Conservation (phyloP, 2,888 invertebrate species). For the Eurytoma adleriae region DNA sequence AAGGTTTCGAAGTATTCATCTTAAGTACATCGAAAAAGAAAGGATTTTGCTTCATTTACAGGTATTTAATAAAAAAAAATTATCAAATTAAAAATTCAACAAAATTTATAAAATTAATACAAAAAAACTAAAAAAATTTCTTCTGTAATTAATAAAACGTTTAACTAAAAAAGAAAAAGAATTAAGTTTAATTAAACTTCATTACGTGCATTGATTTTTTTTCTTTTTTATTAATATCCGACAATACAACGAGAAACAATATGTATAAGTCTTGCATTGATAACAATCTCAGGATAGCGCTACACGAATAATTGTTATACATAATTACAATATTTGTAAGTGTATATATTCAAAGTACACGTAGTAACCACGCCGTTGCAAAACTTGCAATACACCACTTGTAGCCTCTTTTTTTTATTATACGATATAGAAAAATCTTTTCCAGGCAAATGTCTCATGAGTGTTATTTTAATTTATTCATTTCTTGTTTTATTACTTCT, state of each 20-base stretch:
- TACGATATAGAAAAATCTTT: conserved; percentile 57
- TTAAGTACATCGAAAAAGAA: neutral
- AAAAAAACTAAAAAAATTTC: neutral
- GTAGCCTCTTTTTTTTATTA: conserved; percentile 34
- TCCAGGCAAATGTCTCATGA: conserved; percentile 44
- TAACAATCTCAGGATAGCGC: conserved; percentile 68
- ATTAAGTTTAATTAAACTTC: conserved; percentile 44
- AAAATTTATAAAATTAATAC: neutral
- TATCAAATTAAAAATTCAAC: neutral
- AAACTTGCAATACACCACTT: conserved; percentile 50
- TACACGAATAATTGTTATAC: conserved; percentile 63
- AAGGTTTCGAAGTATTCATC: neutral
- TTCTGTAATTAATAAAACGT: neutral
- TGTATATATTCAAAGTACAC: conserved; percentile 58
- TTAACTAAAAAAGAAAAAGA: conserved; percentile 15
- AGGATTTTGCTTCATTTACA: neutral
- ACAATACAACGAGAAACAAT: conserved; percentile 72
- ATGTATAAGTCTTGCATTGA: conserved; percentile 70
- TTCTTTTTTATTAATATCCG: conserved; percentile 67
- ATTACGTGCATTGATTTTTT: conserved; percentile 39
- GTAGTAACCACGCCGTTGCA: conserved; percentile 55
- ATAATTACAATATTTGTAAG: conserved; percentile 58
- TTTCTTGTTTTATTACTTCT: conserved; percentile 19
- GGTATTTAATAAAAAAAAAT: too few species aligned
- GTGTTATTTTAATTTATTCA: conserved; percentile 1